Percentiles rank a stretch among this genome's conserved stretches.
phyloP scores from a whole-genome alignment of 2,797 vertebrate species.

The Urophycis tenuis region DNA sequence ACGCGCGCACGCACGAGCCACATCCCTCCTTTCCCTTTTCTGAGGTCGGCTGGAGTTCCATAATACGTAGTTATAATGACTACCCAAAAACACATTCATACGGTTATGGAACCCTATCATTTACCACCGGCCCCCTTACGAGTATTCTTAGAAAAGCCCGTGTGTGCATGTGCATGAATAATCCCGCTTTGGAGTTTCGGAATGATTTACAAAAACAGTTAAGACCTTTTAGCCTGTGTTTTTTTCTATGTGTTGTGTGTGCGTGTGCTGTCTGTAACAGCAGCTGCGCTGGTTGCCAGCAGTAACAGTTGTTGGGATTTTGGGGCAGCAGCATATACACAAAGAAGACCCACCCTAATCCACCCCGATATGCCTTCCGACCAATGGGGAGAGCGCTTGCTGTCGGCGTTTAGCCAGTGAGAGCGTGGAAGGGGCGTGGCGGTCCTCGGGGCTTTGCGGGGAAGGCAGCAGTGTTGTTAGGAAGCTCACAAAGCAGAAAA shows the following conservation, averaged over 20 bases:
- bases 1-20: slow-evolving; percentile 11
- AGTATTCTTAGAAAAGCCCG: slow-evolving; percentile 24
- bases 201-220: slow-evolving; percentile 31
- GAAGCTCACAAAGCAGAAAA: slow-evolving; percentile 63
- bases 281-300: slow-evolving; percentile 49
- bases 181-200: slow-evolving; percentile 25
- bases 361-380: slow-evolving; percentile 38
- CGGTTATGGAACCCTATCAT: slow-evolving; percentile 36
- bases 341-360: slow-evolving; percentile 64
- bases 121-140: slow-evolving; percentile 9
- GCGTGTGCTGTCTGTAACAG: slow-evolving; percentile 31
- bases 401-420: slow-evolving; percentile 55
- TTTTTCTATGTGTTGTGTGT: slow-evolving; percentile 10
- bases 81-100: slow-evolving; percentile 36
- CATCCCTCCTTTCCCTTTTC: slow-evolving; percentile 21
- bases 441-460: slow-evolving; percentile 25
- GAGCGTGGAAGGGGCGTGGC: slow-evolving; percentile 45
- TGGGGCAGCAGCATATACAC: slow-evolving; percentile 60
- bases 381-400: slow-evolving; percentile 54
- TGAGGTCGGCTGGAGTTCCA: slow-evolving; percentile 13
- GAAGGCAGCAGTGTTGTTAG: slow-evolving; percentile 49
- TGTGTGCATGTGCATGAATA: not conserved
- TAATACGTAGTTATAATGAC: slow-evolving; percentile 9
- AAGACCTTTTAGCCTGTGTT: slow-evolving; percentile 26
- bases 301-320: slow-evolving; percentile 67